Conservation (phyloP, 2,888 invertebrate species). For the Ryuthela nishihirai region DNA sequence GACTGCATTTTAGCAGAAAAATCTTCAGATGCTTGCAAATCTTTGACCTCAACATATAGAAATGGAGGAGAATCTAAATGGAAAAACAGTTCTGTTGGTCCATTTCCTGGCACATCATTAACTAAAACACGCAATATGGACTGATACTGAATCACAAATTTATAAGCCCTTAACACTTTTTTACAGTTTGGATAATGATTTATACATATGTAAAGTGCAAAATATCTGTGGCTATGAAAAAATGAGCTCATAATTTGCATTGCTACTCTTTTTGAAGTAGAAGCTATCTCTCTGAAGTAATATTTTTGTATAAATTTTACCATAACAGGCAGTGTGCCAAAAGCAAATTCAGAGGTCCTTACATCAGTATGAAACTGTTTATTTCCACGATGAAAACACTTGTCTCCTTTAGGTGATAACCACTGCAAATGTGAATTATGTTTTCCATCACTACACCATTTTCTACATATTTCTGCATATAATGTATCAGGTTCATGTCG, state of each 20-base stretch:
- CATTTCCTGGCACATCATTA: conserved; percentile 3
- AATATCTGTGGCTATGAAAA: conserved; percentile 18
- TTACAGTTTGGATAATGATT: conserved; percentile 4
- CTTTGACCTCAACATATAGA: background rate
- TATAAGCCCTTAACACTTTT: conserved; percentile 11
- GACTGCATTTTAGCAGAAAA: no score
- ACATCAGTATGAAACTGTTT: conserved; percentile 3
- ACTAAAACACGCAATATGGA: conserved; percentile 15
- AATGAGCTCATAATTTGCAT: conserved; percentile 21
- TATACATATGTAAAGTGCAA: conserved; percentile 15
- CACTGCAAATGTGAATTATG: conserved; percentile 15
- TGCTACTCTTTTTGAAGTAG: background rate
- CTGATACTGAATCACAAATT: conserved; percentile 17
- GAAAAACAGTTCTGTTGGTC: conserved; percentile 13
- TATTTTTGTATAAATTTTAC: conserved; percentile 13
- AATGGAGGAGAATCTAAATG: conserved; percentile 26
- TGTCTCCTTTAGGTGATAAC: conserved; percentile 5
- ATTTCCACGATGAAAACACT: background rate
- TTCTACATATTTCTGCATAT: conserved; percentile 4
- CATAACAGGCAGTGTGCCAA: conserved; percentile 23
- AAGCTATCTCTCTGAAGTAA: background rate
- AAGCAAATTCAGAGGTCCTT: conserved; percentile 23
- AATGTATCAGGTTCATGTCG: conserved; percentile 13
- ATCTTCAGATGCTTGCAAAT: background rate
- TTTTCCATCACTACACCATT: conserved; percentile 18